A percentile compares a stretch with the other conserved stretches of the same genome.
Conservation (phyloP, 1,140 invertebrate genomes). For the Anoplophora glabripennis region DNA sequence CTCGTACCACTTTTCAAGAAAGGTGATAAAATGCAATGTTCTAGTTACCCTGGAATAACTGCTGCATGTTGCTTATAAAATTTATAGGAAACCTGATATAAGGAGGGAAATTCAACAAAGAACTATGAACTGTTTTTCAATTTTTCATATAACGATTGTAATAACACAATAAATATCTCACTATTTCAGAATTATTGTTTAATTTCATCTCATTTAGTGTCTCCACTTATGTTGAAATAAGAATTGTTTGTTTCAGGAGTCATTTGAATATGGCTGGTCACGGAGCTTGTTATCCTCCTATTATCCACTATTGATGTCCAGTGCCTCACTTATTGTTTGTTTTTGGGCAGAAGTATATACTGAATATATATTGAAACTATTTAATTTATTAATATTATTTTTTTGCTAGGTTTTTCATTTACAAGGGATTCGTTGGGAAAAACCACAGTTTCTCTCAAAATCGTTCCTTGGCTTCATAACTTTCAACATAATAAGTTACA, state of each 20-base stretch:
- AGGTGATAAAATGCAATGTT: too few relatives aligned
- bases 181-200: too few relatives aligned
- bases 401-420: constrained; percentile 80
- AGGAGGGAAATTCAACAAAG: too few relatives aligned
- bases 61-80: too few relatives aligned
- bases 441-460: constrained; percentile 87
- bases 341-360: constrained; percentile 89
- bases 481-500: constrained; percentile 88
- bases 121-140: too few relatives aligned
- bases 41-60: too few relatives aligned
- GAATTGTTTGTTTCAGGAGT: constrained; percentile 58
- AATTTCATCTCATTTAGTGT: too few relatives aligned
- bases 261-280: constrained; percentile 77
- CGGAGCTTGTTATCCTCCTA: constrained; percentile 83
- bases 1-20: too few relatives aligned
- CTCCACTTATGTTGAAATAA: too few relatives aligned
- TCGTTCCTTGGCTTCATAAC: constrained; percentile 88
- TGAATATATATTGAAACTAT: not conserved
- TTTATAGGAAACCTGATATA: too few relatives aligned
- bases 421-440: constrained; percentile 80
- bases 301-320: constrained; percentile 85
- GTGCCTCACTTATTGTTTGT: constrained; percentile 87
- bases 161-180: too few relatives aligned
- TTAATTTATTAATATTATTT: constrained; percentile 1
- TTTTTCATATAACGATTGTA: too few relatives aligned